Evolutionary conservation across 1,140 invertebrate genomes (phyloP), one percentile per base, ranked within the genome.

Genomic region (Ips typographus): DNA sequence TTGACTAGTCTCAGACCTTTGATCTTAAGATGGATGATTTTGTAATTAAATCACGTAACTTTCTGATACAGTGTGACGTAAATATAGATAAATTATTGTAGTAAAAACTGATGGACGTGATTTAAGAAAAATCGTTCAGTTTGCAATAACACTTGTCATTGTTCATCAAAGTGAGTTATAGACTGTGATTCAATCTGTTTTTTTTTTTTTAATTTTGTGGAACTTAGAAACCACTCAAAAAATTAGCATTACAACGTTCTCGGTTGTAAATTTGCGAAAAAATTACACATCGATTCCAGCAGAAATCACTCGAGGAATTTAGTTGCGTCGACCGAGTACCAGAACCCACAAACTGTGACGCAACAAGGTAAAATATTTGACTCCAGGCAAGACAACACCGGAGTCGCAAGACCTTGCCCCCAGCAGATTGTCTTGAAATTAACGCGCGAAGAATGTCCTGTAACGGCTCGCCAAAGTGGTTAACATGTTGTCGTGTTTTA

Each of bases 391-490:
- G 55, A 67, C 56, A 67, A 67, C 65, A 57, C 4, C 56, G 56
- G 40, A 58, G 56, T 40, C 44, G 39, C 49, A 51, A 38, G 65
- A 47, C 65, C 65, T 67, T 67, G 65, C 65, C 65, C 8, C 7
- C 36, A 47, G 65, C 65, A 36, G 38, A 59, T 57, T 57, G 52
- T 67, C 65, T 67, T 67, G 65, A 67, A 67, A 67, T 67, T 67
- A 67, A 67, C 65, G 65, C 44, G 4, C 55, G 40, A 67, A 67
- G 65, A 67, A 67, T 67, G 65, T 67, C 56, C 65, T 56, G 65
- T 59, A 67, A 67, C 65, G 65, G 65, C 65, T 57, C 22, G 65
- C 65, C 55, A 47, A 67, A 59, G 65, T 67, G 56, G 55, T 67
- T 67, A 57, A 55, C 55, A 67, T 67, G 65, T 67, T 65, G 63